These are phyloP conservation scores for Euspilapteryx auroguttella DNA, from an alignment of 2,888 invertebrate genomes.

Conservation along the genomic window DNA sequence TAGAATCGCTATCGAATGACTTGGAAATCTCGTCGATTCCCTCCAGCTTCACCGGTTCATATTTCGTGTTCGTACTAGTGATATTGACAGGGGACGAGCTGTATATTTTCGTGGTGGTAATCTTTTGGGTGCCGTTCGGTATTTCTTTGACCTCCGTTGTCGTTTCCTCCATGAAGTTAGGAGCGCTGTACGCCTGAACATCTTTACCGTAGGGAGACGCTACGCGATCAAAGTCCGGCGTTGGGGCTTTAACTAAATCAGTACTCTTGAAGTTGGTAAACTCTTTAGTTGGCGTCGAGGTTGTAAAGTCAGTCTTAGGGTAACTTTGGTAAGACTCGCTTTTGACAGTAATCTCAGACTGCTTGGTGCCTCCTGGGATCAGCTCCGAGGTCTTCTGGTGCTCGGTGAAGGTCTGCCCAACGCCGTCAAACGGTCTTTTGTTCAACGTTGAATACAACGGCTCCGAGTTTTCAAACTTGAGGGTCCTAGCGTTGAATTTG, in stretches of 20 bases:
- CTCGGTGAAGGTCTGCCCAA: constrained; percentile 40
- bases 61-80: constrained; percentile 48
- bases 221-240: constrained; percentile 42
- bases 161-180: constrained; percentile 49
- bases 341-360: constrained; percentile 36
- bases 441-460: constrained; percentile 34
- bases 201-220: constrained; percentile 46
- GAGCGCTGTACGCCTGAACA: constrained; percentile 34
- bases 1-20: constrained; percentile 51
- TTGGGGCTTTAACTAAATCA: constrained; percentile 36
- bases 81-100: constrained; percentile 58
- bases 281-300: constrained; percentile 37
- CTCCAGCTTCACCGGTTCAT: constrained; percentile 46
- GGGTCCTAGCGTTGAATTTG: constrained; percentile 50
- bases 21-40: constrained; percentile 55
- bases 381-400: constrained; percentile 45
- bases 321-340: constrained; percentile 43
- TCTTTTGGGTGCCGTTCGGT: constrained; percentile 58
- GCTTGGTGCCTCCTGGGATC: constrained; percentile 43
- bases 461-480: constrained; percentile 45
- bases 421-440: constrained; percentile 27
- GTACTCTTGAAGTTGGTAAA: constrained; percentile 24
- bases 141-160: constrained; percentile 55
- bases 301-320: constrained; percentile 34
- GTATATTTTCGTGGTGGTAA: constrained; percentile 60